Evolutionary conservation across 2,113 vertebrate species (phyloP).

Genomic region (Heloderma charlesbogerti): DNA sequence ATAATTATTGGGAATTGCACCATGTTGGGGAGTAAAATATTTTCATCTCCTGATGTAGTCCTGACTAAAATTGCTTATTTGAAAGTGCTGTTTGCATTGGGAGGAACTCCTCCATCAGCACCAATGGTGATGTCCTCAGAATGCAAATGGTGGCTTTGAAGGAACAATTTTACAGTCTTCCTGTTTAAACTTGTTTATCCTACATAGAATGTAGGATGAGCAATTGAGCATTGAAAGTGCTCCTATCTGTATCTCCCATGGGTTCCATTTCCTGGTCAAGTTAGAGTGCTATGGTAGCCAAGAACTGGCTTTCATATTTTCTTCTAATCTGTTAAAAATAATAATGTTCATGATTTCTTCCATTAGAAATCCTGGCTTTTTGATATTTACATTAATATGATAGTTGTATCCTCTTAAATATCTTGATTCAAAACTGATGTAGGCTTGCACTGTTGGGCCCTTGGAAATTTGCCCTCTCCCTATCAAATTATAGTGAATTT

Average conservation of each 20-base stretch:
- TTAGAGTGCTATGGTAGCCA: slow-evolving; percentile 15
- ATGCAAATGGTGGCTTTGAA: neutral
- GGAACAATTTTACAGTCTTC: neutral
- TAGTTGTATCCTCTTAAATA: slow-evolving; percentile 68
- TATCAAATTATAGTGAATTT: slow-evolving; percentile 88
- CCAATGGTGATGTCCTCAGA: no score
- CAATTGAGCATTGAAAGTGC: neutral
- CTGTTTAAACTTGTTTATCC: neutral
- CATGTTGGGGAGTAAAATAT: no score
- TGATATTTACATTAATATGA: slow-evolving; percentile 67
- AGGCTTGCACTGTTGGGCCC: slow-evolving; percentile 74
- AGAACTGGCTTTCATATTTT: slow-evolving; percentile 49
- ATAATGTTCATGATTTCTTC: slow-evolving; percentile 61
- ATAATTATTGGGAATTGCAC: neutral
- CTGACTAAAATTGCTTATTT: neutral
- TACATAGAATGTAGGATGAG: neutral
- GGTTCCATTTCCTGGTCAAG: slow-evolving; percentile 32
- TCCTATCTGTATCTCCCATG: neutral
- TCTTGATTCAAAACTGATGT: slow-evolving; percentile 73
- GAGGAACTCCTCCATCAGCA: neutral
- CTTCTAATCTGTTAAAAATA: slow-evolving; percentile 42
- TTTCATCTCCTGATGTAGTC: neutral
- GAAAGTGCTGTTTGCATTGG: neutral
- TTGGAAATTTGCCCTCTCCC: slow-evolving; percentile 73
- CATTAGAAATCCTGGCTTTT: slow-evolving; percentile 79